phyloP scores from a whole-genome alignment of 1,140 invertebrate species.

The Metaphire vulgaris region DNA sequence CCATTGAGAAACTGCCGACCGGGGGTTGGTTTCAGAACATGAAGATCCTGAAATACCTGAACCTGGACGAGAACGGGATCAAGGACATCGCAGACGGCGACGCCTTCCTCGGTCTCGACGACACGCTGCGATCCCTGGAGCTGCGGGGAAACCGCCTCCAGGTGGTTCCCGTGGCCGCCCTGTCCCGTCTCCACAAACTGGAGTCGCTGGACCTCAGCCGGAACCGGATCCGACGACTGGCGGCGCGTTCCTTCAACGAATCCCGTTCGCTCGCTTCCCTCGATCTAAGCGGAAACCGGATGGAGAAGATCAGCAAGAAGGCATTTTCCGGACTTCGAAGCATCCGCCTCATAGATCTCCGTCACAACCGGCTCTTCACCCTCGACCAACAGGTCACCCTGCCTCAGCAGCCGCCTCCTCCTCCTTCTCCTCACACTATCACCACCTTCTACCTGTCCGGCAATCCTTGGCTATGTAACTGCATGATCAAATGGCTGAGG shows the following conservation, averaged over 20 bases:
- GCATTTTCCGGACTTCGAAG: constrained; percentile 15
- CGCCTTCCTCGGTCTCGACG: not conserved
- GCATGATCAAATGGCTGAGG: constrained; percentile 15
- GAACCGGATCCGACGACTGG: constrained; percentile 16
- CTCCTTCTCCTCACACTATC: not conserved
- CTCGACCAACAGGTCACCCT: constrained; percentile 19
- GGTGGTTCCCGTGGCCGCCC: not conserved
- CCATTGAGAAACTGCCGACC: constrained; percentile 5
- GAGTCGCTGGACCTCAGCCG: constrained; percentile 9
- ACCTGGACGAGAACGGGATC: constrained; percentile 10
- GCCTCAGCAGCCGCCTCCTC: not conserved
- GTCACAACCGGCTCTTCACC: constrained; percentile 10
- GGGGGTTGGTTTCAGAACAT: constrained; percentile 13
- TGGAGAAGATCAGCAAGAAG: constrained; percentile 8
- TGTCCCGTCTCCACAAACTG: constrained; percentile 9
- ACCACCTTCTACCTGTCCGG: constrained; percentile 12
- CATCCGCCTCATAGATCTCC: constrained; percentile 14
- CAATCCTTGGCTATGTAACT: constrained; percentile 27
- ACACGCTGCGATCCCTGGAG: constrained; percentile 12
- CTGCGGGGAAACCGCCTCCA: constrained; percentile 9
- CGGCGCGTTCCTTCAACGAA: constrained; percentile 5
- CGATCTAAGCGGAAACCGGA: constrained; percentile 20
- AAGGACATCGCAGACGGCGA: constrained; percentile 6
- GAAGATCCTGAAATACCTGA: constrained; percentile 8
- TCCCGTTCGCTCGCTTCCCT: constrained; percentile 4